Evolutionary conservation across 2,113 vertebrate genomes (phyloP).

Genomic region (Lepidiolamprologus cunningtoni): DNA sequence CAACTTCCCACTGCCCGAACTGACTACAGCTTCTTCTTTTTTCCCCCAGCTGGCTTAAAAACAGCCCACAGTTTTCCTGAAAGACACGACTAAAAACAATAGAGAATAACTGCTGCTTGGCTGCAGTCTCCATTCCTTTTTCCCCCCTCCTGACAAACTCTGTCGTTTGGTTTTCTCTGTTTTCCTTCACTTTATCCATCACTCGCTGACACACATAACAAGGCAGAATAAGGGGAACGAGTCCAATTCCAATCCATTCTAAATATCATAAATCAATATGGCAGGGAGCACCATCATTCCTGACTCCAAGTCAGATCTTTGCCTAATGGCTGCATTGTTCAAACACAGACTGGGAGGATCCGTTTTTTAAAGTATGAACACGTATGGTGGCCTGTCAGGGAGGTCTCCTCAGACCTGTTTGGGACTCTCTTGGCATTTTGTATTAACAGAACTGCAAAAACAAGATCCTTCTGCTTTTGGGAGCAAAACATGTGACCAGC

Average conservation of each 20-base stretch:
- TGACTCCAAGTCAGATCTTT: not conserved
- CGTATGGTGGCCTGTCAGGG: not conserved
- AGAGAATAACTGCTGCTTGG: not conserved
- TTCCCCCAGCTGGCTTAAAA: not conserved
- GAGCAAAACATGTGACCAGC: not conserved
- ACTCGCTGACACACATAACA: not conserved
- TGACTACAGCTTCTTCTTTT: not conserved
- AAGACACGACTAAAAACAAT: not conserved
- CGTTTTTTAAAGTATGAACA: not conserved
- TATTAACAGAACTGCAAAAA: not conserved
- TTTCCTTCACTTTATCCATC: not conserved
- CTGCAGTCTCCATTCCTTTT: not conserved
- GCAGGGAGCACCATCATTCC: not conserved
- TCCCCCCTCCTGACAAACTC: not conserved
- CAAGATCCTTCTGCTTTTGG: not conserved
- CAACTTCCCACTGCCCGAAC: not conserved
- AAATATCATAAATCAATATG: conserved; percentile 11
- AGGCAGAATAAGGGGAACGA: not conserved
- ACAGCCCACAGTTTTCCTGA: not conserved
- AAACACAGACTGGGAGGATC: not conserved
- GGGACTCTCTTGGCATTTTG: not conserved
- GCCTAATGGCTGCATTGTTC: conserved; percentile 23
- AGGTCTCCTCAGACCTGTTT: not conserved
- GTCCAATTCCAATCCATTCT: not conserved
- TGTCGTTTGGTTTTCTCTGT: not conserved